Percentiles rank a stretch among this genome's conserved stretches.
These are phyloP conservation scores for Sebastes goodei DNA, from an alignment of 2,797 vertebrate genomes.

Conservation along the genomic window DNA sequence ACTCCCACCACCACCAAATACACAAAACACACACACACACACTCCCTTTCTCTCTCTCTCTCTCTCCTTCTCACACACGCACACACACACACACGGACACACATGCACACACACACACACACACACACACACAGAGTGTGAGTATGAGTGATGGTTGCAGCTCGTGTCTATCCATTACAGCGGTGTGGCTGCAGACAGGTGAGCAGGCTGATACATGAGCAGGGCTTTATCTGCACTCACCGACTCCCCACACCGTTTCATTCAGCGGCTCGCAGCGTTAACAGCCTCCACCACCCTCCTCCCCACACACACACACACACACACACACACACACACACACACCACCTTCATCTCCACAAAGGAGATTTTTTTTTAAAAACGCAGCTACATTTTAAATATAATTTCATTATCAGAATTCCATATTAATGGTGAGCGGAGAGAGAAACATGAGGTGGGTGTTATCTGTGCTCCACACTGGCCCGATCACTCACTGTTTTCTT, in stretches of 20 bases:
- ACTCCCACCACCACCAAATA: conserved; percentile 56
- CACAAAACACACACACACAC: conserved; percentile 30
- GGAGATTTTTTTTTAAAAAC: conserved; percentile 13
- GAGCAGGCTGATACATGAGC: conserved; percentile 81
- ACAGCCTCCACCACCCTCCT: conserved; percentile 6
- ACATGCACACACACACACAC: conserved; percentile 13
- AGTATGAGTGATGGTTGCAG: conserved; percentile 75
- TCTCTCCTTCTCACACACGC: not conserved
- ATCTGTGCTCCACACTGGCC: conserved; percentile 41
- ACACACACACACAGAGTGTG: conserved; percentile 45
- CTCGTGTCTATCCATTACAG: conserved; percentile 75
- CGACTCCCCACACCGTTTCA: conserved; percentile 71
- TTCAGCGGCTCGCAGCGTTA: conserved; percentile 54
- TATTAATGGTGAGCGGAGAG: conserved; percentile 33
- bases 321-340: not conserved
- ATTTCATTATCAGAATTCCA: conserved; percentile 43
- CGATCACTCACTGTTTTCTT: conserved; percentile 43
- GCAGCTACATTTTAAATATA: conserved; percentile 49
- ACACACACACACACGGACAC: conserved; percentile 27
- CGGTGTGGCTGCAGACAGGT: conserved; percentile 73
- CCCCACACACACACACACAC: no score
- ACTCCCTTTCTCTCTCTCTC: conserved; percentile 1
- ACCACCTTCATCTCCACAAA: conserved; percentile 30
- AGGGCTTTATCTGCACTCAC: conserved; percentile 77
- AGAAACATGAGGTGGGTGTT: conserved; percentile 52